Percentiles rank a stretch among this genome's conserved stretches.
Evolutionary conservation across 2,888 invertebrate genomes (phyloP).

Genomic region (Heliconius erato): DNA sequence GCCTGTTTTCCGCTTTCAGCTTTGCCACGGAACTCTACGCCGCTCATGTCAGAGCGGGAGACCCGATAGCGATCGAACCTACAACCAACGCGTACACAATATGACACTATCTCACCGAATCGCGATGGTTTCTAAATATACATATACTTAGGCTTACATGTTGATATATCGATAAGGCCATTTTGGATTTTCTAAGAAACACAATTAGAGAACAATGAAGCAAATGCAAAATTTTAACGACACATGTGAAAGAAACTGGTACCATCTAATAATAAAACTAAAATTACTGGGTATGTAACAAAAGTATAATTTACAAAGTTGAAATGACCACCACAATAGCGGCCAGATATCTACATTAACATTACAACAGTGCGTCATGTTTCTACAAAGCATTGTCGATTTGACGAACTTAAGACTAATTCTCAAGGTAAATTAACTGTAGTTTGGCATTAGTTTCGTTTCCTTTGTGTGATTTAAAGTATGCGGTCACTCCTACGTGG

Average conservation of each 20-base stretch:
- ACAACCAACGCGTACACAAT: too few species aligned
- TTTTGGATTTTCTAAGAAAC: too few species aligned
- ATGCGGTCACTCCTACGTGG: neutral
- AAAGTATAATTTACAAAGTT: slow-evolving; percentile 37
- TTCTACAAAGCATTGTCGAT: slow-evolving; percentile 36
- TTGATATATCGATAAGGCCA: too few species aligned
- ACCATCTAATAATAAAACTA: neutral
- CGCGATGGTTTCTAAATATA: too few species aligned
- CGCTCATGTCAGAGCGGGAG: too few species aligned
- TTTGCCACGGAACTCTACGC: too few species aligned
- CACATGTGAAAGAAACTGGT: slow-evolving; percentile 4
- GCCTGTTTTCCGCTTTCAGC: too few species aligned
- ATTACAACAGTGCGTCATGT: slow-evolving; percentile 40
- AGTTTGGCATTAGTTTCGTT: slow-evolving; percentile 40
- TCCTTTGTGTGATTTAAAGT: slow-evolving; percentile 20
- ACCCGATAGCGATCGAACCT: too few species aligned
- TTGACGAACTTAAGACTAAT: slow-evolving; percentile 38
- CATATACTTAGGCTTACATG: too few species aligned
- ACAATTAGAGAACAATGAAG: neutral
- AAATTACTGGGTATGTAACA: slow-evolving; percentile 8
- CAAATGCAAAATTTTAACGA: neutral
- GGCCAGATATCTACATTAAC: slow-evolving; percentile 28
- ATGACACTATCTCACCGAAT: too few species aligned
- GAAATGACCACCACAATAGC: slow-evolving; percentile 24
- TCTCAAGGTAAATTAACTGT: slow-evolving; percentile 44